Percentiles rank a stretch among this genome's conserved stretches.
Conservation (phyloP, 2,888 invertebrate species). For the Ethmia dodecea region DNA sequence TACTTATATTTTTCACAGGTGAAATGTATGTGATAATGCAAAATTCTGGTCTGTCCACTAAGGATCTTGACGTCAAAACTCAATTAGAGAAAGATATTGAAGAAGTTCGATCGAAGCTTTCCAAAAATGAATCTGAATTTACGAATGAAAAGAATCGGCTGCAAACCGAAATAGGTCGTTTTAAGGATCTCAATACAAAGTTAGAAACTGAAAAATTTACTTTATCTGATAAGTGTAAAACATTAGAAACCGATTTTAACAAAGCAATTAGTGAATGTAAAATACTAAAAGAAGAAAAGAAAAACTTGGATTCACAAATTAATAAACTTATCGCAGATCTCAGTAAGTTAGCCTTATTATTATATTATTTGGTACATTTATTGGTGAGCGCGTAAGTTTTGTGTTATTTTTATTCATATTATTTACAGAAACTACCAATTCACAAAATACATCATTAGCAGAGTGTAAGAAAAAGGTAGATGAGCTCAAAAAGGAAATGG, state of each 20-base stretch:
- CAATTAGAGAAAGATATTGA: slow-evolving; percentile 72
- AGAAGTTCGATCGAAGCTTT: slow-evolving; percentile 70
- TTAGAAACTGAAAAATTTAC: slow-evolving; percentile 65
- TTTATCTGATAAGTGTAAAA: slow-evolving; percentile 44
- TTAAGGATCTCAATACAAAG: slow-evolving; percentile 69
- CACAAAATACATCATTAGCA: slow-evolving; percentile 73
- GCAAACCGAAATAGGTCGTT: slow-evolving; percentile 68
- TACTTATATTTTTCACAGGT: slow-evolving; percentile 40
- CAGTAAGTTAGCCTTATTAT: slow-evolving; percentile 60
- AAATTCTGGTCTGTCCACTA: slow-evolving; percentile 74
- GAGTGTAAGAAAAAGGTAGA: slow-evolving; percentile 80
- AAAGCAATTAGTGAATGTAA: slow-evolving; percentile 61
- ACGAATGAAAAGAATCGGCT: slow-evolving; percentile 70
- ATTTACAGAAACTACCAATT: slow-evolving; percentile 69
- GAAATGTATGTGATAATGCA: slow-evolving; percentile 80
- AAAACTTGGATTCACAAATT: slow-evolving; percentile 77
- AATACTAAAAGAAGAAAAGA: slow-evolving; percentile 81
- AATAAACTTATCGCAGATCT: slow-evolving; percentile 77
- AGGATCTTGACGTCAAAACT: slow-evolving; percentile 64
- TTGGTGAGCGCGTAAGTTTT: no score
- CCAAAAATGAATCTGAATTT: slow-evolving; percentile 67
- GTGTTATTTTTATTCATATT: no score
- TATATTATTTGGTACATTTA: no score
- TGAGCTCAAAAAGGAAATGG: slow-evolving; percentile 80
- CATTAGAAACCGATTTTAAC: slow-evolving; percentile 56